These are phyloP conservation scores for Anthoscopus minutus DNA, from an alignment of 2,113 vertebrate species.

Conservation along the genomic window DNA sequence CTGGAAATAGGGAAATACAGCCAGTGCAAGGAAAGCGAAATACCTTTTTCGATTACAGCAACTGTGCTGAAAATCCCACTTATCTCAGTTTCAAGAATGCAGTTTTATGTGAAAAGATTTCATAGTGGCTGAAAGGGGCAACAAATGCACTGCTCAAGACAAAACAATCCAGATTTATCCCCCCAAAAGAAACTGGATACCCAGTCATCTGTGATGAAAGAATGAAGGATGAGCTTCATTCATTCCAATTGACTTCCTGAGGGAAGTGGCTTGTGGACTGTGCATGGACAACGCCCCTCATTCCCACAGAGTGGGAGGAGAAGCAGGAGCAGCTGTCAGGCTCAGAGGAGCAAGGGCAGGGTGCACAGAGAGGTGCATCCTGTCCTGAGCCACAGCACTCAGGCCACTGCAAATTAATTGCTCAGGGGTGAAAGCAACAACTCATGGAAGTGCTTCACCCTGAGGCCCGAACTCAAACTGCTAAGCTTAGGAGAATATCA, in stretches of 20 bases:
- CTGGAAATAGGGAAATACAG: neutral
- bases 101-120: neutral
- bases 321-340: neutral
- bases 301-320: neutral
- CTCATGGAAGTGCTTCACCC: neutral
- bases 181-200: neutral
- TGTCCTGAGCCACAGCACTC: neutral
- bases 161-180: neutral
- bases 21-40: neutral
- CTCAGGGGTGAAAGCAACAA: neutral
- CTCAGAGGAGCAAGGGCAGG: neutral
- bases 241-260: neutral
- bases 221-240: neutral
- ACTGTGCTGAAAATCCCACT: neutral
- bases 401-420: neutral
- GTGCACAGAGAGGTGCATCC: fast-evolving
- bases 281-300: neutral
- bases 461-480: neutral
- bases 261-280: neutral
- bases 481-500: neutral
- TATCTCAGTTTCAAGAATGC: fast-evolving
- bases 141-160: neutral
- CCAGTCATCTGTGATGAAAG: neutral
- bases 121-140: neutral
- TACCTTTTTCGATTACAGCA: neutral